phyloP scores from a whole-genome alignment of 2,888 invertebrate genomes.

The Cancer borealis region DNA sequence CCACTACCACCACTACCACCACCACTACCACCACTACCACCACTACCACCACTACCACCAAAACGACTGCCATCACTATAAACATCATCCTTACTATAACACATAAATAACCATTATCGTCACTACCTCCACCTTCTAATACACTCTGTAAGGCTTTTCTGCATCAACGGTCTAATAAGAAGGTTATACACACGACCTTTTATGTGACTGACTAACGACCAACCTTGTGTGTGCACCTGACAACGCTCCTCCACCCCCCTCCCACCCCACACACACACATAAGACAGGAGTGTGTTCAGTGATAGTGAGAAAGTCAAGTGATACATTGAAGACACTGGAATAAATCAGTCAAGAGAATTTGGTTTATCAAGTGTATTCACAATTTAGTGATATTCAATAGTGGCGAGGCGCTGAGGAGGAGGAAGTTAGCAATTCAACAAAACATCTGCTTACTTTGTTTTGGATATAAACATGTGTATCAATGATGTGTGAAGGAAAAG shows the following conservation, averaged over 20 bases:
- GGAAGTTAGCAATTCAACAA: not conserved
- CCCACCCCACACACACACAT: not conserved
- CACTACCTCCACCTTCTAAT: not conserved
- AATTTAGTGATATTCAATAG: not conserved
- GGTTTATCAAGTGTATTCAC: not conserved
- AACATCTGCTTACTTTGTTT: not conserved
- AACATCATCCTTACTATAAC: not conserved
- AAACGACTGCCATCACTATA: not conserved
- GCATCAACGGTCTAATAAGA: too few relatives aligned
- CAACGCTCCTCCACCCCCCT: too few relatives aligned
- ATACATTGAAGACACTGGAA: not conserved
- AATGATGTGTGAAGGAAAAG: not conserved
- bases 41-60: not conserved
- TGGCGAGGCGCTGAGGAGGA: not conserved
- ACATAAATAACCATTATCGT: not conserved
- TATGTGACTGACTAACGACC: not conserved
- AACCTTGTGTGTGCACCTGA: not conserved
- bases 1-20: not conserved
- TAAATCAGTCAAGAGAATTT: not conserved
- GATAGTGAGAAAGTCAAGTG: not conserved
- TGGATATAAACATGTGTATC: not conserved
- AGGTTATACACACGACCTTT: not conserved
- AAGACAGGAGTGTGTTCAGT: not conserved
- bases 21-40: not conserved
- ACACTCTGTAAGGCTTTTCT: not conserved